Conservation (phyloP, 2,113 vertebrate genomes). For the Siniperca chuatsi region DNA sequence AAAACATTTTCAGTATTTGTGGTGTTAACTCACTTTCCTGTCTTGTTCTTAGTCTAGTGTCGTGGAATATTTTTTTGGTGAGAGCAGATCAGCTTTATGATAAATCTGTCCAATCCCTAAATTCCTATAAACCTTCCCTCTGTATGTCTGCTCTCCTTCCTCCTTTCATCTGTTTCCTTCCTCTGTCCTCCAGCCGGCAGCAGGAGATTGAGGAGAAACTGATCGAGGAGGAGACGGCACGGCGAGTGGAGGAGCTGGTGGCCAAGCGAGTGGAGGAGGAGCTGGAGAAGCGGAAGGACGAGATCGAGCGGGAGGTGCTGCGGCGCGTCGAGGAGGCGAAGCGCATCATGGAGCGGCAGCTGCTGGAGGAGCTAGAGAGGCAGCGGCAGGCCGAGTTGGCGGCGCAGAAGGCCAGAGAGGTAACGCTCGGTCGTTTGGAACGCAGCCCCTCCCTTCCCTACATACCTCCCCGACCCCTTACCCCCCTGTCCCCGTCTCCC, state of each 20-base stretch:
- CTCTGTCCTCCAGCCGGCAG: slow-evolving; percentile 85
- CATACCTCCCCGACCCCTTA: slow-evolving; percentile 17
- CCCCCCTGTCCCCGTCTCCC: slow-evolving; percentile 1
- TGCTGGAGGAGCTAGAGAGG: slow-evolving; percentile 99
- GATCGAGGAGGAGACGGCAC: slow-evolving; percentile 98
- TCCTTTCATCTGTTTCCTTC: neutral
- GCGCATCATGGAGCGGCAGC: slow-evolving; percentile 99
- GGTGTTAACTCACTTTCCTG: neutral
- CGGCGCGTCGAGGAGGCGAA: slow-evolving; percentile 98
- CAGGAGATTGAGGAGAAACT: slow-evolving; percentile 99
- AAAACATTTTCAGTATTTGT: neutral
- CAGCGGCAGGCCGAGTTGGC: slow-evolving; percentile 98
- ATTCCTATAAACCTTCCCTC: neutral
- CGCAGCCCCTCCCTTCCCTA: slow-evolving; percentile 74
- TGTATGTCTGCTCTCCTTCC: neutral
- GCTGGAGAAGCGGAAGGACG: slow-evolving; percentile 97
- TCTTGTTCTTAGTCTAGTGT: neutral
- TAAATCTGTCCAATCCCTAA: neutral
- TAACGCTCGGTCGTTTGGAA: slow-evolving; percentile 99
- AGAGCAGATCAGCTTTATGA: neutral
- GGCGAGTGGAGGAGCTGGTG: slow-evolving; percentile 97
- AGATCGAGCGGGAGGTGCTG: slow-evolving; percentile 98
- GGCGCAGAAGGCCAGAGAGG: slow-evolving; percentile 99
- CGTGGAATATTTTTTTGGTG: neutral
- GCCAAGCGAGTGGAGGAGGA: slow-evolving; percentile 98